Evolutionary conservation across 2,888 invertebrate genomes (phyloP).

Genomic region (Diarsia mendica): DNA sequence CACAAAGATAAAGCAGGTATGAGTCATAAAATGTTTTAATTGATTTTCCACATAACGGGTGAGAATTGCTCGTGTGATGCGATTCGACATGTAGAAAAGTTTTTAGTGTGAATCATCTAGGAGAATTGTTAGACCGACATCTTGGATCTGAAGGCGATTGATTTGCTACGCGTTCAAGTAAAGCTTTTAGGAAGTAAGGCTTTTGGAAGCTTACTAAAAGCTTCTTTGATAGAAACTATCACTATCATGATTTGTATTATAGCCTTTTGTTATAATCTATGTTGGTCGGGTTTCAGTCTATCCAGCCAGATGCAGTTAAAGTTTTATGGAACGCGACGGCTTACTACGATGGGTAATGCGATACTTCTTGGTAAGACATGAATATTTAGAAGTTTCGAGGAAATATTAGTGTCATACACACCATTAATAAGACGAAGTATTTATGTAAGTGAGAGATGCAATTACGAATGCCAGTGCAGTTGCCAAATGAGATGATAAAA

Average conservation of each 20-base stretch:
- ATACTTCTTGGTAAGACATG: not conserved
- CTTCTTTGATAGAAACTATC: not conserved
- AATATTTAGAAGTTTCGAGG: not conserved
- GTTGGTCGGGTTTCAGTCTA: not conserved
- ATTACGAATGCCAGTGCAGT: conserved; percentile 1
- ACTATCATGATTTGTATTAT: not conserved
- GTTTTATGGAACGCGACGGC: not conserved
- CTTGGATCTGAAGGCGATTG: not conserved
- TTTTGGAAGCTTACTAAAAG: not conserved
- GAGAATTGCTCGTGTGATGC: conserved; percentile 18
- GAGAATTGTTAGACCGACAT: not conserved
- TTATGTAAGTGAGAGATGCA: conserved; percentile 6
- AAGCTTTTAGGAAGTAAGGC: not conserved
- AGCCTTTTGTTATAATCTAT: not conserved
- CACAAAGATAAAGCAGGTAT: conserved; percentile 10
- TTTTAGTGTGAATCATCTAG: conserved; percentile 39
- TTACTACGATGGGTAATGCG: not conserved
- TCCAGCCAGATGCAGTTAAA: not conserved
- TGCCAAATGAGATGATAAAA: conserved; percentile 48
- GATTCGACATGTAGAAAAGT: conserved; percentile 16
- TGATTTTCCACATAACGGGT: conserved; percentile 41
- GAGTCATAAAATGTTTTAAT: conserved; percentile 53
- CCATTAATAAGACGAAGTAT: not conserved
- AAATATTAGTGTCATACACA: not conserved
- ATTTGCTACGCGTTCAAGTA: not conserved